These are phyloP conservation scores for Araneus ventricosus DNA, from an alignment of 1,140 invertebrate species.

Conservation along the genomic window DNA sequence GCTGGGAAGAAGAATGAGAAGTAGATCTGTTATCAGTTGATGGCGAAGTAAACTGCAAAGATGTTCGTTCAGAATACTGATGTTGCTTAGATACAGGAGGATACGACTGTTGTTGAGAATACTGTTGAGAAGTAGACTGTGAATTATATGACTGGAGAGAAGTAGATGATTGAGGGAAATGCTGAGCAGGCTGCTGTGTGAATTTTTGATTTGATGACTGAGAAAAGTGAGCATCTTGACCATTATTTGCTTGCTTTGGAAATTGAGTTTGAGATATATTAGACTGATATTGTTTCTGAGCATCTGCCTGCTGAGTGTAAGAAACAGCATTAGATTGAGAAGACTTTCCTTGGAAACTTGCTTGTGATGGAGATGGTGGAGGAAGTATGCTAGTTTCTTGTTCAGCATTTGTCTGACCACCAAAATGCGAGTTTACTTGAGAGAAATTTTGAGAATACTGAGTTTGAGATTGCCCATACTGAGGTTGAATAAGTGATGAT, in stretches of 20 bases:
- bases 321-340: conserved; percentile 13
- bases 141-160: conserved; percentile 43
- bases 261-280: conserved; percentile 40
- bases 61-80: conserved; percentile 43
- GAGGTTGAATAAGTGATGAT: conserved; percentile 21
- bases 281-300: conserved; percentile 44
- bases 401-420: neutral
- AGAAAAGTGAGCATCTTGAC: conserved; percentile 51
- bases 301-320: conserved; percentile 48
- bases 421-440: conserved; percentile 34
- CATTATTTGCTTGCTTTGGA: conserved; percentile 32
- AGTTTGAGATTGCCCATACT: conserved; percentile 56
- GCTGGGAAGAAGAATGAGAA: neutral
- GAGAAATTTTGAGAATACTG: conserved; percentile 42
- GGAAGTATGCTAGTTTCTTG: neutral
- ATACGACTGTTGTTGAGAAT: conserved; percentile 53
- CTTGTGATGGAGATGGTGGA: conserved; percentile 5
- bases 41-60: conserved; percentile 19
- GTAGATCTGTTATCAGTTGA: neutral
- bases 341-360: conserved; percentile 19
- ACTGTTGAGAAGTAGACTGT: conserved; percentile 34
- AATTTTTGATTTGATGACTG: conserved; percentile 52
- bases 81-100: conserved; percentile 27
- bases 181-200: neutral
- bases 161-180: conserved; percentile 23